A percentile compares a stretch with the other conserved stretches of the same genome.
These are phyloP conservation scores for Lepidocyrtoides sp. DNA, from an alignment of 2,888 invertebrate species.

Conservation along the genomic window DNA sequence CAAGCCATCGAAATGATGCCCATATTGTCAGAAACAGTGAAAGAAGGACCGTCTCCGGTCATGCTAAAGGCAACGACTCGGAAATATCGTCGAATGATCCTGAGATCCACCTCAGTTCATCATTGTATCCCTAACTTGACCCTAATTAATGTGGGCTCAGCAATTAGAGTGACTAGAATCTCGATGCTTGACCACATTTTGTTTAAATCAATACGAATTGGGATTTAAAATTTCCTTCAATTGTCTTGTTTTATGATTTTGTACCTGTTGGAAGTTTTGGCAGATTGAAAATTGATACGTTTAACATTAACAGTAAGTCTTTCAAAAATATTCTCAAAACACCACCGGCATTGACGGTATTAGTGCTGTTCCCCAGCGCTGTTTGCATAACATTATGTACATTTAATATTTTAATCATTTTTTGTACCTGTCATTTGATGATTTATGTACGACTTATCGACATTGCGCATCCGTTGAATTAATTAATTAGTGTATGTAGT, in stretches of 20 bases:
- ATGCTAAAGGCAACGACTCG: neutral
- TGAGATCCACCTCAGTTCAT: slow-evolving; percentile 1
- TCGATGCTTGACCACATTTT: no score
- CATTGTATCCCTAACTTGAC: neutral
- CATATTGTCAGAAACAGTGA: neutral
- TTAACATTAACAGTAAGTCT: neutral
- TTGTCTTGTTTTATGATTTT: no score
- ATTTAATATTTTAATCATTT: neutral
- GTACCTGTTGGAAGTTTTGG: neutral
- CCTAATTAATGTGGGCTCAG: neutral
- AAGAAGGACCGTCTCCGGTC: neutral
- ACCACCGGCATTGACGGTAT: neutral
- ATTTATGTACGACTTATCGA: no score
- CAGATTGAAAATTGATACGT: neutral
- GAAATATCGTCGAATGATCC: neutral
- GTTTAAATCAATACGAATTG: no score
- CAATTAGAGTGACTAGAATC: no score
- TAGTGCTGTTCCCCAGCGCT: neutral
- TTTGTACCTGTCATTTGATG: neutral
- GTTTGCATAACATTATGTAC: no score
- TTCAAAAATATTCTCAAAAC: neutral
- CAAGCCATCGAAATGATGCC: slow-evolving; percentile 29
- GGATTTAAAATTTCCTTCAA: no score
- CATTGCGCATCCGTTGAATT: no score
- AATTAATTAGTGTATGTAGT: no score